Conservation (phyloP, 2,113 vertebrate genomes). For the Lepus europaeus region DNA sequence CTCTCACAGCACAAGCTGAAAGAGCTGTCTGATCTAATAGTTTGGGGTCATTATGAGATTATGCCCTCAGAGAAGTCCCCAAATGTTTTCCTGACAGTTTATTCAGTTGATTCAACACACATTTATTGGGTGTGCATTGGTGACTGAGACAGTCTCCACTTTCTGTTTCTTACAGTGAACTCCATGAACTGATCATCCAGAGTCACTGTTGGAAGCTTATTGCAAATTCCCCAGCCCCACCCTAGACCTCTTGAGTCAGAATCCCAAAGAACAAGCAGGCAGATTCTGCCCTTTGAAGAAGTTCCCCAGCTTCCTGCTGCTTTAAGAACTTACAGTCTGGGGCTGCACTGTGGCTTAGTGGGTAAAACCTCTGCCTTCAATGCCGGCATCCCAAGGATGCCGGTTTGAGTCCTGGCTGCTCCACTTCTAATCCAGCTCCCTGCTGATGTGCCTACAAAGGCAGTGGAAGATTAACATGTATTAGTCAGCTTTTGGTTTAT, state of each 20-base stretch:
- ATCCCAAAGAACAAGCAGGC: not conserved
- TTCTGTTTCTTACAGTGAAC: constrained; percentile 22
- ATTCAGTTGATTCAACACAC: constrained; percentile 3
- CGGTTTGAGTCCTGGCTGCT: too few species aligned
- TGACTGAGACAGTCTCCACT: not conserved
- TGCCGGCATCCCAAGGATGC: too few species aligned
- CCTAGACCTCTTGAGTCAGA: not conserved
- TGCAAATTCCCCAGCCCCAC: not conserved
- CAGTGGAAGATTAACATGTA: not conserved
- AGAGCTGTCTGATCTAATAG: constrained; percentile 15
- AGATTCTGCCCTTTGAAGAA: not conserved
- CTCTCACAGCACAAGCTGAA: not conserved
- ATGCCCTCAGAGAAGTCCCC: constrained; percentile 46
- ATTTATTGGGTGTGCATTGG: not conserved
- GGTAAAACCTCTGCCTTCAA: not conserved
- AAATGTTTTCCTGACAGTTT: constrained; percentile 22
- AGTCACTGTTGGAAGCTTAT: not conserved
- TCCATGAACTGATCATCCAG: not conserved
- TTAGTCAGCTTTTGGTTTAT: too few species aligned
- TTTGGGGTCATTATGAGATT: not conserved
- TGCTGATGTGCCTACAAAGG: too few species aligned
- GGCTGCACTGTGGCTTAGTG: not conserved
- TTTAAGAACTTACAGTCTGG: not conserved
- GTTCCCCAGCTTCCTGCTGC: not conserved
- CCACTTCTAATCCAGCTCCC: too few species aligned